These are phyloP conservation scores for Phodopus roborovskii DNA, from an alignment of 2,113 vertebrate species.

Conservation along the genomic window DNA sequence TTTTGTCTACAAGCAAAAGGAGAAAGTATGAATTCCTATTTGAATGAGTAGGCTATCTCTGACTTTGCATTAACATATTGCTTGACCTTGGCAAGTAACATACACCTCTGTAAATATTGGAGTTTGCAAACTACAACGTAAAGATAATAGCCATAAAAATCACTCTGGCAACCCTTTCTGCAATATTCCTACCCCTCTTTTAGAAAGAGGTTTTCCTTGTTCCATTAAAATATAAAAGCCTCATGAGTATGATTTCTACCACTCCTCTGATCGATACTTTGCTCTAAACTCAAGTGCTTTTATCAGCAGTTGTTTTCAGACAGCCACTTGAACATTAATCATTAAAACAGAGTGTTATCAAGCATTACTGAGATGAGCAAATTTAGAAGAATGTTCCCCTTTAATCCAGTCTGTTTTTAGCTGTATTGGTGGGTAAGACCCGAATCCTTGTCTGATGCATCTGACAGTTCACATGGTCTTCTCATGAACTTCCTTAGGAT, in stretches of 20 bases:
- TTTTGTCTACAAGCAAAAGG: not conserved
- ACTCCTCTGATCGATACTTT: conserved; percentile 49
- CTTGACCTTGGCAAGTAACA: not conserved
- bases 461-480: not conserved
- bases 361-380: conserved; percentile 48
- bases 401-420: not conserved
- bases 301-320: conserved; percentile 56
- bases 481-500: not conserved
- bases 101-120: not conserved
- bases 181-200: not conserved
- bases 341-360: conserved; percentile 60
- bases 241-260: not conserved
- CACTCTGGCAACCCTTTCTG: conserved; percentile 3
- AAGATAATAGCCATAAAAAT: not conserved
- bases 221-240: not conserved
- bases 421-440: not conserved
- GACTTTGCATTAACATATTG: not conserved
- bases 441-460: not conserved
- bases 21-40: not conserved
- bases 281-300: conserved; percentile 42
- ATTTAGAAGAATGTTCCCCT: not conserved
- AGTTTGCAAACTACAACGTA: not conserved
- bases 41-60: not conserved
- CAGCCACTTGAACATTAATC: conserved; percentile 50
- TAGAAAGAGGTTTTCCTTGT: not conserved